Conservation (phyloP, 23 tunicate genomes). For the Diplosoma virens region DNA sequence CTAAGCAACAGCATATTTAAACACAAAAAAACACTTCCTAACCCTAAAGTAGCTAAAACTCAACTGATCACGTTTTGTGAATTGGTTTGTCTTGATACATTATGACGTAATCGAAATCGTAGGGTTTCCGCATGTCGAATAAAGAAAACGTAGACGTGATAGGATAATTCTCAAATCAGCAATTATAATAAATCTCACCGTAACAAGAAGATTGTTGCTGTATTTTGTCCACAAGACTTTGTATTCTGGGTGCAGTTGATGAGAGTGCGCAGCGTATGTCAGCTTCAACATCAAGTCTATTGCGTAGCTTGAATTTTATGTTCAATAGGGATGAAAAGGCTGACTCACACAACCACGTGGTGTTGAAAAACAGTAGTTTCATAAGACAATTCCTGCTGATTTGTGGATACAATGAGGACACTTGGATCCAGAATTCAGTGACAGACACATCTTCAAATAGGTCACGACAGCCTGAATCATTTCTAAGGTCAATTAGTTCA, state of each 20-base stretch:
- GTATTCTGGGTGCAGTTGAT: slow-evolving; percentile 40
- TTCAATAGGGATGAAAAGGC: slow-evolving; percentile 39
- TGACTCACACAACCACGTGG: slow-evolving; percentile 36
- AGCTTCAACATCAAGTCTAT: slow-evolving; percentile 43
- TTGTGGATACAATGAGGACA: slow-evolving; percentile 43
- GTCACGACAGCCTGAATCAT: slow-evolving; percentile 62
- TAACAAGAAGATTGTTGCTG: no score
- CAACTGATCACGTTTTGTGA: no score
- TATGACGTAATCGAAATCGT: no score
- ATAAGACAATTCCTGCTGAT: slow-evolving; percentile 37
- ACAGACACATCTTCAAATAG: slow-evolving; percentile 63
- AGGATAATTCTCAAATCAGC: no score
- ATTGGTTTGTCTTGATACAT: no score
- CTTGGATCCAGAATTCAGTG: slow-evolving; percentile 52
- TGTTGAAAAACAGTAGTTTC: slow-evolving; percentile 50
- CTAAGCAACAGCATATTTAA: no score
- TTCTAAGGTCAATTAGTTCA: slow-evolving; percentile 53
- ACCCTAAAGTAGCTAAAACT: no score
- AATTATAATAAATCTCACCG: no score
- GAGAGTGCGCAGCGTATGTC: slow-evolving; percentile 47
- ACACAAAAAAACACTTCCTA: no score
- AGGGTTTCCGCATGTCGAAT: no score
- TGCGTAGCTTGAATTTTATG: slow-evolving; percentile 32
- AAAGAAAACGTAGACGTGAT: no score
- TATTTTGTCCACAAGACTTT: slow-evolving; percentile 50